phyloP scores from a whole-genome alignment of 2,113 vertebrate species.

The Siphamia tubifer region DNA sequence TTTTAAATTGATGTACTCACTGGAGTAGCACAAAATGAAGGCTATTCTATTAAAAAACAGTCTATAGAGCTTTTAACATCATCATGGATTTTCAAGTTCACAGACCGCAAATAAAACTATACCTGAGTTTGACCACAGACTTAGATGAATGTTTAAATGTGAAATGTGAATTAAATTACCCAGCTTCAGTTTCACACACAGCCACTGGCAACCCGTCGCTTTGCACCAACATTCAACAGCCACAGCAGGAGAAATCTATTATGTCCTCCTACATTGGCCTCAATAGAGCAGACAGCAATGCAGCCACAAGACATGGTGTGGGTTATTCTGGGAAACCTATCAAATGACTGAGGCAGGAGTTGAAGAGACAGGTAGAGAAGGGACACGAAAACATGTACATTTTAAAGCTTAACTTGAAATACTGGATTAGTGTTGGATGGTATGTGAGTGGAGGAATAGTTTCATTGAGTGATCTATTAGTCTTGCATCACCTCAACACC shows the following conservation, averaged over 20 bases:
- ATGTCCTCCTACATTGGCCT: constrained; percentile 39
- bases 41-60: no score
- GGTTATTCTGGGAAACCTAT: constrained; percentile 49
- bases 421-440: neutral
- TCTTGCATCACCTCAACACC: constrained; percentile 9
- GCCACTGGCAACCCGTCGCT: no score
- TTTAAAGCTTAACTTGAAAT: neutral
- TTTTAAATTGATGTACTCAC: no score
- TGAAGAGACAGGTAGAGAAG: constrained; percentile 7
- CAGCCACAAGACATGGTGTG: constrained; percentile 17
- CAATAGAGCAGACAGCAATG: constrained; percentile 20
- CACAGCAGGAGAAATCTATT: neutral
- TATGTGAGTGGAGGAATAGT: neutral
- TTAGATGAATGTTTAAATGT: no score
- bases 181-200: no score
- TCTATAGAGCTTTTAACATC: no score
- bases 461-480: neutral
- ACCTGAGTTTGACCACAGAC: neutral
- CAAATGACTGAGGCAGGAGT: constrained; percentile 22
- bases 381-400: neutral
- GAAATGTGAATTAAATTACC: no score
- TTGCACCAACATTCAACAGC: neutral
- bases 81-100: no score
- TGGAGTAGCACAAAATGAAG: no score
- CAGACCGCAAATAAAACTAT: neutral